Evolutionary conservation across 1,140 invertebrate genomes (phyloP), one percentile per base, ranked within the genome.

Genomic region (Diorhabda sublineata): DNA sequence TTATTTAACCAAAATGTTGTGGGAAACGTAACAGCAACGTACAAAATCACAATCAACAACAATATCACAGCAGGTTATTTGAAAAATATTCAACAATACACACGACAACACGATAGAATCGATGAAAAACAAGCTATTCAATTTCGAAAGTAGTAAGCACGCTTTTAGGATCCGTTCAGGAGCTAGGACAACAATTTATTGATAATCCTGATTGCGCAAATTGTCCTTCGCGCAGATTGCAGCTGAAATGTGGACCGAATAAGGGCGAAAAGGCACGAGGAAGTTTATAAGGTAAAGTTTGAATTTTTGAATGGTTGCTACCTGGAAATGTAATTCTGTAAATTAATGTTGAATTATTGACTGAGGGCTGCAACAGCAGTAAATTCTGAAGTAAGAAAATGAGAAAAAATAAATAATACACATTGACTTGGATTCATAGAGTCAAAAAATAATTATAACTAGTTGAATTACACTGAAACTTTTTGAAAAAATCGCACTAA

Each of bases 191-290:
- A 69, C 59, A 68, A 60, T 69, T 65, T 74, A 76, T 76, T 72
- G 75, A 76, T 74, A 73, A 75, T 69, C 73, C 66, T 65, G 47
- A 63, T 44, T 74, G 74, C 74, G 74, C 73, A 69, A 11, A 58
- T 26, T 42, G 42, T 61, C n/a, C 47, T 26, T 42, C 41, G 64
- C 73, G 73, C 73, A 75, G 59, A 45, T 42, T 44, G 45, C 45
- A 68, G 63, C 61, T 72, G 42, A 45, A 61, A 42, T 63, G 57
- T 5, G 42, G 43, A 11, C 42, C 68, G 73, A 58, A 62, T 66
- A 61, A n/a, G 47, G 62, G 6, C 70, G 67, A 65, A 6, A 11
- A 57, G 41, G 42, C 42, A 56, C 67, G 70, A 71, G 11, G 41
- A 6, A 52, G 47, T 3, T 52, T 6, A 4, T n/a, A 52, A 52